phyloP scores from a whole-genome alignment of 2,113 vertebrate species.

The Philantomba maxwellii region DNA sequence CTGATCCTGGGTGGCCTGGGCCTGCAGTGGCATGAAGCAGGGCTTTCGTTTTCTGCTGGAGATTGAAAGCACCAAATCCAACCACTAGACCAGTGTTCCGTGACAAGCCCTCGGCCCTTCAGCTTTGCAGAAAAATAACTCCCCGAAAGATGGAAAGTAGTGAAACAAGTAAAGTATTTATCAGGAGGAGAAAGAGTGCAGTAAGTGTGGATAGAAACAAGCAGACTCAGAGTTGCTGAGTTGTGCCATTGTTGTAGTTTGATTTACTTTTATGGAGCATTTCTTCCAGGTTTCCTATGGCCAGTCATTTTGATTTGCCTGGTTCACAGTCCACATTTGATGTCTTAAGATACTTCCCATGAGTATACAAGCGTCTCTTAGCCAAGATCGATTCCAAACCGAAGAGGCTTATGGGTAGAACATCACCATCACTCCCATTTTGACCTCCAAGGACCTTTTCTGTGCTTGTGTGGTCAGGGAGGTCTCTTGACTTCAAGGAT shows the following conservation, averaged over 20 bases:
- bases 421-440: background rate
- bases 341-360: background rate
- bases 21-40: background rate
- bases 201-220: background rate
- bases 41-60: background rate
- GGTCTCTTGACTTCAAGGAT: background rate
- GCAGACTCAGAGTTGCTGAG: background rate
- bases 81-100: background rate
- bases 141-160: background rate
- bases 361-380: background rate
- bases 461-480: background rate
- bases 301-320: background rate
- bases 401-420: background rate
- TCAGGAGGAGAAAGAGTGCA: background rate
- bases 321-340: background rate
- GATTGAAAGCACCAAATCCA: background rate
- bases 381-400: background rate
- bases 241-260: background rate
- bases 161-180: background rate
- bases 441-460: background rate
- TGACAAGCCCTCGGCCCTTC: background rate
- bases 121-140: background rate
- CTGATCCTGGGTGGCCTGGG: background rate
- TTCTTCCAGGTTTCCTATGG: background rate
- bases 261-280: background rate